These are phyloP conservation scores for Diadromus collaris DNA, from an alignment of 2,888 invertebrate species.

Conservation along the genomic window DNA sequence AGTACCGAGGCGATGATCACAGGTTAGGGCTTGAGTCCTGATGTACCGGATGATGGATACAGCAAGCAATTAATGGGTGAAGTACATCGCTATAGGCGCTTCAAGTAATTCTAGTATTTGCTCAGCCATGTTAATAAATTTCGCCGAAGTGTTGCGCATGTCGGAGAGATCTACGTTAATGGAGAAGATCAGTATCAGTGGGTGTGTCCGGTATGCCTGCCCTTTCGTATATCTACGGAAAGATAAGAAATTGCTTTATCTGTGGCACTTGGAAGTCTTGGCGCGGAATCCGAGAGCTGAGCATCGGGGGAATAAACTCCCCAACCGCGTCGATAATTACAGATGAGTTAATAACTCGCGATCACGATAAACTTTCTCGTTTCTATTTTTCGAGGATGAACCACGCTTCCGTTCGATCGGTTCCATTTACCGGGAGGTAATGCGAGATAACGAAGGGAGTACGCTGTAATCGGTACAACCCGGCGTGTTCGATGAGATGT, in stretches of 20 bases:
- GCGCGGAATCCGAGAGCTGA: neutral
- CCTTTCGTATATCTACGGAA: conserved; percentile 37
- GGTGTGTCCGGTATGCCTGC: conserved; percentile 18
- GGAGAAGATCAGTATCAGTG: neutral
- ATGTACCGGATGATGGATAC: neutral
- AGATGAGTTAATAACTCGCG: conserved; percentile 53
- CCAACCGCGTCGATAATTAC: conserved; percentile 48
- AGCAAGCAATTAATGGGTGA: neutral
- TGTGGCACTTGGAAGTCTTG: conserved; percentile 31
- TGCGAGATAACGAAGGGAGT: neutral
- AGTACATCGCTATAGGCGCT: neutral
- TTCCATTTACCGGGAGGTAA: neutral
- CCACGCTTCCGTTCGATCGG: neutral
- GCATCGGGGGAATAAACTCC: neutral
- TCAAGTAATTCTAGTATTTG: neutral
- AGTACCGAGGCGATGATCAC: neutral
- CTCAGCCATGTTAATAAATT: neutral
- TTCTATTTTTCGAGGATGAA: conserved; percentile 6
- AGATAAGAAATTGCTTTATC: conserved; percentile 56
- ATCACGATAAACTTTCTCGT: conserved; percentile 40
- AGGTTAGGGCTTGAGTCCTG: neutral
- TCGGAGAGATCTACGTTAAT: neutral
- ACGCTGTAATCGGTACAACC: neutral
- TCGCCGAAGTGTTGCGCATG: neutral
- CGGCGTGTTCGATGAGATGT: neutral